Base-by-base conservation (phyloP, 2,113 vertebrate species). In the Podiceps cristatus region DNA sequence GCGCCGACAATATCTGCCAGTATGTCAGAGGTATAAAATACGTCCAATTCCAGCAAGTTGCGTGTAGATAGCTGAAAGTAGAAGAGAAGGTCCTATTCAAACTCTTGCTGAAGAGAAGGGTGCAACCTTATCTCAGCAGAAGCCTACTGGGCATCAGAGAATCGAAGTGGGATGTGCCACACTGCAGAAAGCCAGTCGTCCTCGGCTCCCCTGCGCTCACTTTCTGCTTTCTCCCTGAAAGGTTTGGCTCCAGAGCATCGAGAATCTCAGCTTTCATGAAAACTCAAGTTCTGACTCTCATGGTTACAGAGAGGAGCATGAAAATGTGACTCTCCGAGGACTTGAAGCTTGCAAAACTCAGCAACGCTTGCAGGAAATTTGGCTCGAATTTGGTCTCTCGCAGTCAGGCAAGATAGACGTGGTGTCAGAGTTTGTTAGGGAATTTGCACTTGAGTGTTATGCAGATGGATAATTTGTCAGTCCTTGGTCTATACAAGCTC, bases 1-100 rank as follows among this genome's bases (percentile, higher is more conserved):
- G 31, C 0, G 7, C 20, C 40, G 18, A 27, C 6, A 28, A 45
- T 11, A 23, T 1, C 20, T 62, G 5, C 11, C 4, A 0, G 18
- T 2, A 7, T 35, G 24, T 13, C 67, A 44, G 49, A 53, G 59
- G 47, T 78, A 29, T 7, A 13, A 60, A 56, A 28, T 4, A 18
- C 7, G 7, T 0, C 29, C 24, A 0, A 0, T 3, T 28, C 56
- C 69, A 35, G 71, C 35, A 45, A 10, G 69, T 7, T 31, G 42
- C 13, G n/a, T 3, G 56, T 2, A 40, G 17, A 11, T 12, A 52
- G 55, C 18, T 7, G 66, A 22, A 27, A 58, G 35, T 31, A 27
- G 79, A 60, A 16, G 71, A 80, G 62, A 86, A 23, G 49, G 23
- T 63, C 17, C n/a, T 17, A 0, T 9, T 13, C 0, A 1, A 73